Evolutionary conservation across 2,113 vertebrate genomes (phyloP), one percentile per base, ranked within the genome.

Genomic region (Brachyhypopomus gauderio): DNA sequence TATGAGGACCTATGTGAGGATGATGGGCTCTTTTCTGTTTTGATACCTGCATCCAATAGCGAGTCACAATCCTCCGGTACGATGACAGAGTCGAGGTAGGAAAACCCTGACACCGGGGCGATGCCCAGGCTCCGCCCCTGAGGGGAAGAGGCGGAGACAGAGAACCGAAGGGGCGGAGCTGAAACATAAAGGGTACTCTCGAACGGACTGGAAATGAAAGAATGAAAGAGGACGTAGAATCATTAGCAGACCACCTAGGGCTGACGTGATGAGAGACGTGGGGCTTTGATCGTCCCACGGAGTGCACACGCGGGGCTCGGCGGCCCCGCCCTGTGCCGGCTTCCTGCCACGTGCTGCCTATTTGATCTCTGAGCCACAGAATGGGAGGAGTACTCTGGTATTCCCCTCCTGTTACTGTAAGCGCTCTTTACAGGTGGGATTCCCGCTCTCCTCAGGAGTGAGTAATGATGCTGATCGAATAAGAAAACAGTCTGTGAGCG

Each of bases 21-120:
- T 90, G 87, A 90, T 89, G 86, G 88, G 84, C 88, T 89, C 76
- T 79, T 81, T 82, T 87, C 59, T 89, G 86, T 87, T 91, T 91
- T 81, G 83, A 87, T 89, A 91, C 89, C 79, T 79, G 80, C 85
- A 89, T 90, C 86, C 87, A 89, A 84, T 81, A 60, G 62, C 85
- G 84, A 84, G 84, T 88, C 82, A 75, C 64, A 74, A 88, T 88
- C 88, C 77, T 84, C 52, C 64, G 78, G 75, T 14, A n/a, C 62
- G 75, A 86, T 89, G 85, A 87, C 82, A 80, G 83, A 83, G 85
- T 87, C 84, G 72, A 83, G 80, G 82, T 63, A 64, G 55, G 75
- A 83, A 20, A n/a, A 77, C 20, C 60, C 67, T 85, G 83, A 81
- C 84, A 88, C 79, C 84, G 67, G 17, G 30, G 23, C 59, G 72